phyloP scores from a whole-genome alignment of 2,113 vertebrate genomes.

The Myxocyprinus asiaticus region DNA sequence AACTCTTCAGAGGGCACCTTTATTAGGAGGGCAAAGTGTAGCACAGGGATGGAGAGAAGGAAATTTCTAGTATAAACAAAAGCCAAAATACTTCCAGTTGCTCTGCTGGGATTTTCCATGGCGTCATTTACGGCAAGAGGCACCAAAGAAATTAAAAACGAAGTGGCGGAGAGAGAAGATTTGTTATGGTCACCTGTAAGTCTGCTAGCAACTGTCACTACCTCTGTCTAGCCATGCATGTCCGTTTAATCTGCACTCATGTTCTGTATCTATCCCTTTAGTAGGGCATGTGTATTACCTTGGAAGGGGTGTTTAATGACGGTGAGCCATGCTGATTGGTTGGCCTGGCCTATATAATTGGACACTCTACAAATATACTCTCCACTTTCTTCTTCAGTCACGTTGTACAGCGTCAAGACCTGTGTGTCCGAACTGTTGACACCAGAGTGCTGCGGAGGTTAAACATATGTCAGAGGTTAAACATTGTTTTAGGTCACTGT shows the following conservation, averaged over 20 bases:
- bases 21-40: conserved; percentile 70
- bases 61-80: conserved; percentile 67
- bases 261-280: neutral
- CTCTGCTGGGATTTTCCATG: conserved; percentile 96
- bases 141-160: conserved; percentile 69
- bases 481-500: neutral
- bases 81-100: conserved; percentile 76
- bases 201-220: conserved; percentile 50
- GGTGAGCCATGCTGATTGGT: conserved; percentile 99
- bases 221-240: conserved; percentile 50
- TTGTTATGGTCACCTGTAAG: conserved; percentile 30
- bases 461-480: conserved; percentile 58
- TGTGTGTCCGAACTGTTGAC: conserved; percentile 99
- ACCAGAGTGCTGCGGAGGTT: conserved; percentile 93
- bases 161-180: conserved; percentile 46
- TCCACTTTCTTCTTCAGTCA: conserved; percentile 98
- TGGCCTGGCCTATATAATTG: conserved; percentile 99
- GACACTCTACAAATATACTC: conserved; percentile 99
- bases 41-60: conserved; percentile 55
- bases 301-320: conserved; percentile 84
- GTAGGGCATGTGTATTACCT: conserved; percentile 83
- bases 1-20: conserved; percentile 68
- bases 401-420: conserved; percentile 98
- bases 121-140: conserved; percentile 83
- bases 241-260: conserved; percentile 37